These are phyloP conservation scores for Schlechtendalia chinensis DNA, from an alignment of 1,140 invertebrate genomes.

Conservation along the genomic window DNA sequence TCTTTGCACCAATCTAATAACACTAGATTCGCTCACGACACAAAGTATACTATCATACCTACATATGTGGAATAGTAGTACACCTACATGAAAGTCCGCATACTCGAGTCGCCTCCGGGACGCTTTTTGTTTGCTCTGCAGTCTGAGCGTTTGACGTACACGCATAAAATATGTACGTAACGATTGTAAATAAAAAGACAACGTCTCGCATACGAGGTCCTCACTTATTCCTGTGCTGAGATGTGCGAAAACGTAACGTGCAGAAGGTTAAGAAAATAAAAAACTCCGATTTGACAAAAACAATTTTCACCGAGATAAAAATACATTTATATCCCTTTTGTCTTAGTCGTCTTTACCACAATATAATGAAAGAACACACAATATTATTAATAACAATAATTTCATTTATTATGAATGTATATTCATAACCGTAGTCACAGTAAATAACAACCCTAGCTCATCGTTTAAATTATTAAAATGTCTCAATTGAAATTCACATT, in stretches of 20 bases:
- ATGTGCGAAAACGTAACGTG: background rate
- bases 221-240: background rate
- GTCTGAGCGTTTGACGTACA: too few relatives aligned
- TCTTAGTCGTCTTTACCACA: background rate
- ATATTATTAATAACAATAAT: too few relatives aligned
- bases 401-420: too few relatives aligned
- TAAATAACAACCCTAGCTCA: too few relatives aligned
- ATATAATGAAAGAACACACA: background rate
- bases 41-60: too few relatives aligned
- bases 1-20: too few relatives aligned
- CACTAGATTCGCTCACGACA: too few relatives aligned
- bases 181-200: background rate
- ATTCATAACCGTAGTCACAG: too few relatives aligned
- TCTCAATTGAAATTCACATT: too few relatives aligned
- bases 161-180: background rate
- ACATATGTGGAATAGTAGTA: background rate
- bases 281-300: background rate
- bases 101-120: background rate
- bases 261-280: background rate
- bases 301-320: background rate
- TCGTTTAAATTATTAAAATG: too few relatives aligned
- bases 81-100: background rate
- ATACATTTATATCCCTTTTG: background rate
- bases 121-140: background rate
- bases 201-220: background rate